Evolutionary conservation across 2,888 invertebrate species (phyloP).

Genomic region (Prenolepis imparis): DNA sequence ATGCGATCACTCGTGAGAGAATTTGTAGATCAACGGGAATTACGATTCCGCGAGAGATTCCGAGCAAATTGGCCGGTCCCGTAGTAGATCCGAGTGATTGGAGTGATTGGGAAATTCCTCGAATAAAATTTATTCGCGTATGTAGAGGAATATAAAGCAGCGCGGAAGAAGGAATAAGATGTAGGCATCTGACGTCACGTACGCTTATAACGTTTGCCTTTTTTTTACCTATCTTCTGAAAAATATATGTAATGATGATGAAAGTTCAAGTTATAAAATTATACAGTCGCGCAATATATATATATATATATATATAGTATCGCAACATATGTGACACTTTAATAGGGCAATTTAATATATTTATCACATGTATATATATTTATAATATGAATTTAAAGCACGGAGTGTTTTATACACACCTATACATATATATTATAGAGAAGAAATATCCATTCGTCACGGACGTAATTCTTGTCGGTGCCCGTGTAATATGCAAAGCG

Average conservation of each 20-base stretch:
- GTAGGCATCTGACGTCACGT: not conserved
- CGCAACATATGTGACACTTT: not conserved
- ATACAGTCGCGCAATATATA: not conserved
- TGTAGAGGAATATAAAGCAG: not conserved
- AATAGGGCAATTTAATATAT: not conserved
- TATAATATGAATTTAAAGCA: conserved; percentile 9
- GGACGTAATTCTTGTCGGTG: conserved; percentile 37
- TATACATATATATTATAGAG: not conserved
- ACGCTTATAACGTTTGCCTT: not conserved
- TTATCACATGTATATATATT: not conserved
- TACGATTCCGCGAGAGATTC: conserved; percentile 25
- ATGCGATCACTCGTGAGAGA: conserved; percentile 43
- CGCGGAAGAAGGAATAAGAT: not conserved
- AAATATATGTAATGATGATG: not conserved
- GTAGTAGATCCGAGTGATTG: not conserved
- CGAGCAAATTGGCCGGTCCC: conserved; percentile 36
- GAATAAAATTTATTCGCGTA: conserved; percentile 12
- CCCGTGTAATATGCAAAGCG: conserved; percentile 43
- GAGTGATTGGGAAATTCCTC: conserved; percentile 34
- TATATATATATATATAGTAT: not conserved
- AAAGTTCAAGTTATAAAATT: too few species aligned
- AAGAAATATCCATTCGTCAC: conserved; percentile 40
- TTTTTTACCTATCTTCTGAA: not conserved
- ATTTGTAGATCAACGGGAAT: conserved; percentile 41
- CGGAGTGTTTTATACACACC: not conserved